phyloP scores from a whole-genome alignment of 2,797 vertebrate species.

The Scomberomorus guttatus region DNA sequence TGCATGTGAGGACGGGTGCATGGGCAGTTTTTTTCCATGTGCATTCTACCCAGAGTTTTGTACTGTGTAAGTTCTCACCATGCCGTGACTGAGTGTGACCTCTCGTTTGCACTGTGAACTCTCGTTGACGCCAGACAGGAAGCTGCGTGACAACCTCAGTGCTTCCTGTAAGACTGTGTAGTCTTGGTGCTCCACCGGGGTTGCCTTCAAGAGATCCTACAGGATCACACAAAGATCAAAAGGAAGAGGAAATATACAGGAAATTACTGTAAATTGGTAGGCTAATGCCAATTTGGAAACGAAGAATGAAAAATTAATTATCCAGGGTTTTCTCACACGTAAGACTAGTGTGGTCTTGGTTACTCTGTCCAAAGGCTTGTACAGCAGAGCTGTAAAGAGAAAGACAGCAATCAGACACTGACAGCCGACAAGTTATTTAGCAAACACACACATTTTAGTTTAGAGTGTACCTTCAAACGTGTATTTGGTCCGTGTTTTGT shows the following conservation, averaged over 20 bases:
- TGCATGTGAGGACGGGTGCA: neutral
- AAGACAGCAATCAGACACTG: constrained; percentile 16
- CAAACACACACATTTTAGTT: neutral
- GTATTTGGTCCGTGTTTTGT: constrained; percentile 77
- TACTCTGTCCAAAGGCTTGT: constrained; percentile 86
- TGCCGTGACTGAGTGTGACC: constrained; percentile 82
- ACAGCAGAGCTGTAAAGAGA: constrained; percentile 81
- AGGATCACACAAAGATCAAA: constrained; percentile 3
- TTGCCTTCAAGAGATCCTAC: constrained; percentile 84
- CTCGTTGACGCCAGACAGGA: constrained; percentile 86
- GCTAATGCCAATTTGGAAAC: too few relatives aligned
- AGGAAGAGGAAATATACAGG: too few relatives aligned
- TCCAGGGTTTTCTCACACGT: constrained; percentile 75
- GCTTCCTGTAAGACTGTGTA: constrained; percentile 75
- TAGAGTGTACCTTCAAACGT: constrained; percentile 82
- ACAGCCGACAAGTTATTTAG: neutral
- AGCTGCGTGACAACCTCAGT: constrained; percentile 84
- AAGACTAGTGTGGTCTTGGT: constrained; percentile 86
- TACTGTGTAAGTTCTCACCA: constrained; percentile 67
- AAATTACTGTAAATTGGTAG: too few relatives aligned
- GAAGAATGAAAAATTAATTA: fast-evolving
- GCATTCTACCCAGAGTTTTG: neutral
- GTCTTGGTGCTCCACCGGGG: constrained; percentile 79
- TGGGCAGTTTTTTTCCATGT: neutral
- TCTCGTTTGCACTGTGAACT: constrained; percentile 80